Evolutionary conservation across 1,140 invertebrate genomes (phyloP).

Genomic region (Caenorhabditis briggsae): DNA sequence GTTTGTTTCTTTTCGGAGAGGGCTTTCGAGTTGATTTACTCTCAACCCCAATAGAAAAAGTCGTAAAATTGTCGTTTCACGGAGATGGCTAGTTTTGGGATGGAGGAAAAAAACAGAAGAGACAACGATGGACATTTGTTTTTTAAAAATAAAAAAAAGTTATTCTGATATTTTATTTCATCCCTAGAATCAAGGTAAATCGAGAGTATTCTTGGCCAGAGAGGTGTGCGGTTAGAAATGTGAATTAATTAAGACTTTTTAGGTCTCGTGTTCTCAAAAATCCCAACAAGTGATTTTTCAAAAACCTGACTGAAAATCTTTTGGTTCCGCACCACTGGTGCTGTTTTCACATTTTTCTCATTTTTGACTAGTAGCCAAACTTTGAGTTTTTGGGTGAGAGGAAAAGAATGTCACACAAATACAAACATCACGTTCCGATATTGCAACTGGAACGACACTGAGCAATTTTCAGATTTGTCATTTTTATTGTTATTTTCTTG

Average conservation of each 20-base stretch:
- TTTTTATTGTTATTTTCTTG: background rate
- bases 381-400: too few species aligned
- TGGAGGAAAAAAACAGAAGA: background rate
- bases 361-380: conserved; percentile 37
- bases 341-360: conserved; percentile 30
- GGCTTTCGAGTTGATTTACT: conserved; percentile 2
- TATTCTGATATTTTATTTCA: too few species aligned
- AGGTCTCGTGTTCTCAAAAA: background rate
- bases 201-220: too few species aligned
- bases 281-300: background rate
- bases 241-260: too few species aligned
- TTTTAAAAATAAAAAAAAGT: too few species aligned
- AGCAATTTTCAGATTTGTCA: conserved; percentile 1
- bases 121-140: too few species aligned
- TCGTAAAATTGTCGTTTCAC: conserved; percentile 28
- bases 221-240: too few species aligned
- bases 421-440: conserved; percentile 47
- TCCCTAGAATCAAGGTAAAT: too few species aligned
- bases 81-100: background rate
- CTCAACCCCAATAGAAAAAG: conserved; percentile 45
- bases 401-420: conserved; percentile 4
- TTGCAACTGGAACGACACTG: conserved; percentile 21
- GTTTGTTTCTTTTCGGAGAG: background rate
- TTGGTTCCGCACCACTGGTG: conserved; percentile 40
- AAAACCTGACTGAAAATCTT: conserved; percentile 45